Evolutionary conservation across 1,140 invertebrate species (phyloP), one percentile per base, ranked within the genome.

Genomic region (Rhizoglyphus robini): DNA sequence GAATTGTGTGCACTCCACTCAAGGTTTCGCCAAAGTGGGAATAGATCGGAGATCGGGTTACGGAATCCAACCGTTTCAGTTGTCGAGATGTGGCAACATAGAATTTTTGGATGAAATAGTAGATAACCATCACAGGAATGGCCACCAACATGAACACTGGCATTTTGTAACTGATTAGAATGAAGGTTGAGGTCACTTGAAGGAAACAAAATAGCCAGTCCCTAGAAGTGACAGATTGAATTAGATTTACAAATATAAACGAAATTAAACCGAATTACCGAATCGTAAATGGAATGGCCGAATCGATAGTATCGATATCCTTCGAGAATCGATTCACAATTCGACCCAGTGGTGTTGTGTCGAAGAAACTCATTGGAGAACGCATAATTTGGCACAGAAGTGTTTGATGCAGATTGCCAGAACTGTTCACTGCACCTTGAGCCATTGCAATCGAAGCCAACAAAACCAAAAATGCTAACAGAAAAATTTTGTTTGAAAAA

Each of bases 1-100:
- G 69, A 46, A 84, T 84, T 3, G 77, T 78, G 4, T 73, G 70
- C 0, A 77, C 75, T 13, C 83, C 83, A 34, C 75, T 73, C 4
- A 83, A 68, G 2, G 80, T 78, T 71, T 83, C 81, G 51, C 74
- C 76, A 69, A 83, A 83, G 71, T 82, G 78, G 15, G 76, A 78
- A 67, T 79, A 83, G 31, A 82, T 79, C 13, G 78, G 81, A 38
- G 79, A 82, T 13, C 79, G 69, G 1, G 79, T 75, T 1, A 79
- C 75, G 3, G 81, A 82, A 67, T 81, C 79, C 11, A 83, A 70
- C 59, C 49, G 49, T 38, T 65, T 65, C 20, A 65, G 23, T 46
- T 58, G 54, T 47, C 64, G 11, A 13, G 64, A 38, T 58, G 64
- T 58, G 2, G 63, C 38, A 1, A 64, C 63, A 36, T 64, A 64